Percentiles rank a stretch among this genome's conserved stretches.
Evolutionary conservation across 1,140 invertebrate species (phyloP).

Genomic region (Goniozus legneri): DNA sequence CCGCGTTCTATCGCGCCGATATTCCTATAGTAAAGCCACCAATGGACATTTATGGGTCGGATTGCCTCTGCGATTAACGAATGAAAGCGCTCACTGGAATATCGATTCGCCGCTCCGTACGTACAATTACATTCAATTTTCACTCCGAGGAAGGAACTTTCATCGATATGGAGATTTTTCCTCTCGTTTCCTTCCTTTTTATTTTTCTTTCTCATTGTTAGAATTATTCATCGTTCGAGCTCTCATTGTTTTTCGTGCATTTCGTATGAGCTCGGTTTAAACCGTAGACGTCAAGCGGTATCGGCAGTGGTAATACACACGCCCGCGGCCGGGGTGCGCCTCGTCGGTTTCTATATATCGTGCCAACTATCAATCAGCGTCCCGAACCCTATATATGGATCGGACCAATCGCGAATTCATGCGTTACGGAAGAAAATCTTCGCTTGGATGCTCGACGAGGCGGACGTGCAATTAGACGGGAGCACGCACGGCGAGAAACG

Average conservation of each 20-base stretch:
- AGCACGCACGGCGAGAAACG: constrained; percentile 9
- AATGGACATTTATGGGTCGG: constrained; percentile 40
- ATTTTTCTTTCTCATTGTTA: no score
- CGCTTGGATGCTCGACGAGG: constrained; percentile 14
- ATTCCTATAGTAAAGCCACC: constrained; percentile 17
- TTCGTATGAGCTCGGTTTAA: no score
- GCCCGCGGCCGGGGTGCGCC: no score
- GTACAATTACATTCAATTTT: background rate
- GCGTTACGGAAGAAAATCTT: constrained; percentile 14
- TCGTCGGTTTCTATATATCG: no score
- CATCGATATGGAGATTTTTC: no score
- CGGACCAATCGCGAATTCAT: constrained; percentile 13
- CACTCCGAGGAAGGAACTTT: background rate
- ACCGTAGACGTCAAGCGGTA: no score
- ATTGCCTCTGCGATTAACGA: constrained; percentile 11
- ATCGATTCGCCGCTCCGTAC: no score
- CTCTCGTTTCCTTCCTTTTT: background rate
- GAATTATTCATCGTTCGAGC: no score
- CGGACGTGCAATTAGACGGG: constrained; percentile 15
- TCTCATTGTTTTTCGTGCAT: no score
- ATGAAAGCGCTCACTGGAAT: constrained; percentile 12
- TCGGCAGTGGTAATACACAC: no score
- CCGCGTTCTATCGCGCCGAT: background rate
- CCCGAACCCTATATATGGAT: no score
- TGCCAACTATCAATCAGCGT: constrained; percentile 18